Base-by-base conservation (phyloP, 2,888 invertebrate genomes). In the Ochropacha duplaris region DNA sequence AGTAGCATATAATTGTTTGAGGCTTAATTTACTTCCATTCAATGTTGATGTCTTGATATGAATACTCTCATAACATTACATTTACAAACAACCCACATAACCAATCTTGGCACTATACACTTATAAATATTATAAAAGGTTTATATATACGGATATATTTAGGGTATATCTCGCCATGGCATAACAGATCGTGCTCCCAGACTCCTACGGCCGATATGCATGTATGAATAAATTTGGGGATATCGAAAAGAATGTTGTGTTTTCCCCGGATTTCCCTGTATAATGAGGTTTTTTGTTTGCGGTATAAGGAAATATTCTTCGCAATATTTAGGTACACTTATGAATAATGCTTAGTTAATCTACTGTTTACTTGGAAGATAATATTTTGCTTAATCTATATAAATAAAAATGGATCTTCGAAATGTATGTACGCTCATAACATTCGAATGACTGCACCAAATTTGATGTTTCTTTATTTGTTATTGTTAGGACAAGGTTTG, bases 11-110 rank as follows among this genome's bases (percentile, higher is more conserved):
- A 54, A 36, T 51, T 70, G 71, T 81, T 77, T 75, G 73, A 60
- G 78, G 62, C 70, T 64, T 78, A 79, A 80, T 81, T 79, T 68
- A 66, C 64, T 73, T 67, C 65, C 50, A 55, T 68, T 69, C 68
- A 60, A 58, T 68, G 66, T 62, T 68, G 65, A 71, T 64, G 59
- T 67, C 72, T 69, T 70, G 58, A 74, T 31, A 64, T 74, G 31
- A 28, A 19, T 9, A 28, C 28, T 52, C 5, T 52, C 34, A 52
- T 31, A 22, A 52, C 52, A 16, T 34, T 31, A 31, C 22, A 52
- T 11, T 34, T 31, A 31, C 22, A 52, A 52, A 31, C 51, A 51
- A 52, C 22, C 31, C 12, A 16, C 19, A 16, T 22, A 22, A 9
- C 44, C 4, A 52, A 52, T 52, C 19, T 19, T 16, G 11, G 19